Percentiles rank a stretch among this genome's conserved stretches.
These are phyloP conservation scores for Psilopsiagon aymara DNA, from an alignment of 2,113 vertebrate genomes.

Conservation along the genomic window DNA sequence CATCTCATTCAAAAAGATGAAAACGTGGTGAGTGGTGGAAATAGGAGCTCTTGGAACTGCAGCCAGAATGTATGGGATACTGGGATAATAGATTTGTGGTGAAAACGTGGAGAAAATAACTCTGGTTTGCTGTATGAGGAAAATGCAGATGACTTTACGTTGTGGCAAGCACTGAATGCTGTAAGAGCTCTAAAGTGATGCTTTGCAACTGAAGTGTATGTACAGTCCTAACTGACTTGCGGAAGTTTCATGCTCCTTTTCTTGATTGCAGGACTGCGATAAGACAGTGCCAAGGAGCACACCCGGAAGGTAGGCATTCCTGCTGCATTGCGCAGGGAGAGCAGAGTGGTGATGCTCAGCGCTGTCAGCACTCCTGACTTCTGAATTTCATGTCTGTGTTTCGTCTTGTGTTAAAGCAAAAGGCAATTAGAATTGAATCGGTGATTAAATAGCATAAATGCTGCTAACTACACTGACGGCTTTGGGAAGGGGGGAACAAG, in stretches of 20 bases:
- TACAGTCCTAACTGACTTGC: not conserved
- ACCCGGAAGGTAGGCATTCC: constrained; percentile 85
- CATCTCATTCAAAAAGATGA: not conserved
- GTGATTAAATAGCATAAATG: not conserved
- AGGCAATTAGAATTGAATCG: not conserved
- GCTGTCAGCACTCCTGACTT: not conserved
- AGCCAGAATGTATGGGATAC: too few relatives aligned
- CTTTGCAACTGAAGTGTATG: not conserved
- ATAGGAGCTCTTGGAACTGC: not conserved
- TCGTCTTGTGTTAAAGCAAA: not conserved
- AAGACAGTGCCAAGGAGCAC: constrained; percentile 91
- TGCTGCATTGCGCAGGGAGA: not conserved
- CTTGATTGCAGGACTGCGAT: constrained; percentile 83
- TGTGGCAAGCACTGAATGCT: not conserved
- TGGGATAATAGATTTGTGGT: not conserved
- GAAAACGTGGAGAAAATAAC: not conserved
- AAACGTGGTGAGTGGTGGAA: not conserved
- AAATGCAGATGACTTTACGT: not conserved
- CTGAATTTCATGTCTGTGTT: not conserved
- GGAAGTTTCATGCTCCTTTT: constrained; percentile 12
- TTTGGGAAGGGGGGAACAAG: not conserved
- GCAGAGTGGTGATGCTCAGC: not conserved
- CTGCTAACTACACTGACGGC: not conserved
- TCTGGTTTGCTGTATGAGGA: not conserved
- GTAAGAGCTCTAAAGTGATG: accelerated